These are phyloP conservation scores for Aphelocoma californica DNA, from an alignment of 2,797 vertebrate genomes.

Conservation along the genomic window DNA sequence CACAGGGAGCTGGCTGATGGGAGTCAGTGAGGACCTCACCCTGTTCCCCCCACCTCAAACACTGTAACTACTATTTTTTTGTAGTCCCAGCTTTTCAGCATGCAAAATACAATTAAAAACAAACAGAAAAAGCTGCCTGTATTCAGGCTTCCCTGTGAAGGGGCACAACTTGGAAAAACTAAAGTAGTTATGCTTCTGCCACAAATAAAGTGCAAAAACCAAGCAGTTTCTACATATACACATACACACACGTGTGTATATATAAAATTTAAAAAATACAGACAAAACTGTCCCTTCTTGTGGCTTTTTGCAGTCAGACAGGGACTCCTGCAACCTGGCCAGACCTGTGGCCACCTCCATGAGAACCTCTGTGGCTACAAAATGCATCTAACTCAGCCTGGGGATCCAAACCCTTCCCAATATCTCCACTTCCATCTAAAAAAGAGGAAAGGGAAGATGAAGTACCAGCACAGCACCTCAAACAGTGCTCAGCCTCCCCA, in stretches of 20 bases:
- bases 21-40: not conserved
- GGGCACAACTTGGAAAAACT: not conserved
- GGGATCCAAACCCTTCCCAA: not conserved
- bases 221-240: conserved; percentile 32
- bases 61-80: not conserved
- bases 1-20: not conserved
- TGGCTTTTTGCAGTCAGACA: not conserved
- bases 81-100: conserved; percentile 5
- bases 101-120: not conserved
- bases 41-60: not conserved
- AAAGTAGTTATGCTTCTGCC: conserved; percentile 7
- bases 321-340: not conserved
- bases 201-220: conserved; percentile 66
- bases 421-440: not conserved
- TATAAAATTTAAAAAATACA: not conserved
- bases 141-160: not conserved
- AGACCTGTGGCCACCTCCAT: not conserved
- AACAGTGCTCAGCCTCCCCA: not conserved
- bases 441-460: not conserved
- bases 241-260: not conserved
- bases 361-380: not conserved
- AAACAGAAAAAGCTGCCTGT: not conserved
- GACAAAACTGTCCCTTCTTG: not conserved
- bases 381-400: not conserved
- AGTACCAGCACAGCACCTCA: not conserved